Evolutionary conservation across 2,113 vertebrate species (phyloP).

Genomic region (Tragelaphus scriptus): DNA sequence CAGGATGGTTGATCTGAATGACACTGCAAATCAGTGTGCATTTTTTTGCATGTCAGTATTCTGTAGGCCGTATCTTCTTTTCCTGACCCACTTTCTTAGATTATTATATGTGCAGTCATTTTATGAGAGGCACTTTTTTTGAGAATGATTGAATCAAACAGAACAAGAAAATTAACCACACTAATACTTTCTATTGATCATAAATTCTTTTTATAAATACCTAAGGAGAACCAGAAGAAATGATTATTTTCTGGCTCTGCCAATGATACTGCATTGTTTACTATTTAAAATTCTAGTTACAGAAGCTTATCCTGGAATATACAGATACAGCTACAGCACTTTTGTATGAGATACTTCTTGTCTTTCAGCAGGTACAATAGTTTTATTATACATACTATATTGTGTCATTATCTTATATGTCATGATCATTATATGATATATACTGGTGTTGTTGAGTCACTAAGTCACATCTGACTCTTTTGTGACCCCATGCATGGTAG

Average conservation of each 20-base stretch:
- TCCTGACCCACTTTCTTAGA: neutral
- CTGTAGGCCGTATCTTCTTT: neutral
- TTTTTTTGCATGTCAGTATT: neutral
- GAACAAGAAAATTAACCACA: neutral
- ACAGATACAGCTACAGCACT: constrained; percentile 58
- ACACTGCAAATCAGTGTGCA: neutral
- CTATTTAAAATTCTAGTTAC: constrained; percentile 58
- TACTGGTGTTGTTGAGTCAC: neutral
- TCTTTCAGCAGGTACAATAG: constrained; percentile 65
- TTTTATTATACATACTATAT: neutral
- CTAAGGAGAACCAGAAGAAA: neutral
- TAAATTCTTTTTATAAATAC: neutral
- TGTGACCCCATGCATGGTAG: neutral
- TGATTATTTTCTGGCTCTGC: neutral
- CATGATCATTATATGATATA: neutral
- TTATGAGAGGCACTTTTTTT: neutral
- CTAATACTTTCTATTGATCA: neutral
- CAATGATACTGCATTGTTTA: constrained; percentile 14
- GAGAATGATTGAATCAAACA: neutral
- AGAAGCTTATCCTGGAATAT: constrained; percentile 63
- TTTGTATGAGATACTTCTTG: constrained; percentile 67
- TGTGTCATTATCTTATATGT: neutral
- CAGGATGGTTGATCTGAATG: neutral
- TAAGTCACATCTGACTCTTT: neutral
- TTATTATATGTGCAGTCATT: neutral